These are phyloP conservation scores for Enteromius treurensis DNA, from an alignment of 2,797 vertebrate species.

Conservation along the genomic window DNA sequence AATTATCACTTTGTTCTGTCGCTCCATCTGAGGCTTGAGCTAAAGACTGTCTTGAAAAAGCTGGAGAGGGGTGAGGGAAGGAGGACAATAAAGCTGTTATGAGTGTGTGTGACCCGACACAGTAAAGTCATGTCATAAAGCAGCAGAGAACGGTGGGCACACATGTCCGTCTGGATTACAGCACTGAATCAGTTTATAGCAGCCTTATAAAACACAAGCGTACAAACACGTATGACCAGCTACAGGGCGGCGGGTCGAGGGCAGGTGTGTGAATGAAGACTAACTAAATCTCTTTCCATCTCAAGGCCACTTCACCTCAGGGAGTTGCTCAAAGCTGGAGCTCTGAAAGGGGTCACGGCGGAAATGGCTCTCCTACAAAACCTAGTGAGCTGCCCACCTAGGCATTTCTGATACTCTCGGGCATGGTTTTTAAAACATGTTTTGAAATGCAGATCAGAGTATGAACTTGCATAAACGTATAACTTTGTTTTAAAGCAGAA, in stretches of 20 bases:
- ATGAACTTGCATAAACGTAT: not conserved
- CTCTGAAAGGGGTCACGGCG: not conserved
- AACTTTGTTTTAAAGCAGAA: not conserved
- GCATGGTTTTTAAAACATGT: not conserved
- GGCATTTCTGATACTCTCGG: not conserved
- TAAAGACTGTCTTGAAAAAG: not conserved
- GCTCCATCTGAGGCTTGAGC: slow-evolving; percentile 24
- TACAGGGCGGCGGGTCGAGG: not conserved
- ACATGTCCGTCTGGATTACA: slow-evolving; percentile 5
- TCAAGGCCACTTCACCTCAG: not conserved
- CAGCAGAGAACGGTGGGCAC: not conserved
- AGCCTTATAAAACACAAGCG: slow-evolving; percentile 29
- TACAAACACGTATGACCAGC: not conserved
- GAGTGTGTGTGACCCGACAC: not conserved
- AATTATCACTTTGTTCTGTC: slow-evolving; percentile 46
- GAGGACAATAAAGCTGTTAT: not conserved
- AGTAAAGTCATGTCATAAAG: slow-evolving; percentile 30
- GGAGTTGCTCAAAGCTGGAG: not conserved
- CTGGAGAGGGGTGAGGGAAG: not conserved
- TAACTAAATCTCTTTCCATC: slow-evolving; percentile 16
- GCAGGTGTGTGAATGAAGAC: not conserved
- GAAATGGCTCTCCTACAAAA: not conserved
- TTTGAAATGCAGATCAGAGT: not conserved
- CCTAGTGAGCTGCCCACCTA: not conserved
- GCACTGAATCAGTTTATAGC: slow-evolving; percentile 16